phyloP scores from a whole-genome alignment of 2,888 invertebrate species.

The Dusona sp. region DNA sequence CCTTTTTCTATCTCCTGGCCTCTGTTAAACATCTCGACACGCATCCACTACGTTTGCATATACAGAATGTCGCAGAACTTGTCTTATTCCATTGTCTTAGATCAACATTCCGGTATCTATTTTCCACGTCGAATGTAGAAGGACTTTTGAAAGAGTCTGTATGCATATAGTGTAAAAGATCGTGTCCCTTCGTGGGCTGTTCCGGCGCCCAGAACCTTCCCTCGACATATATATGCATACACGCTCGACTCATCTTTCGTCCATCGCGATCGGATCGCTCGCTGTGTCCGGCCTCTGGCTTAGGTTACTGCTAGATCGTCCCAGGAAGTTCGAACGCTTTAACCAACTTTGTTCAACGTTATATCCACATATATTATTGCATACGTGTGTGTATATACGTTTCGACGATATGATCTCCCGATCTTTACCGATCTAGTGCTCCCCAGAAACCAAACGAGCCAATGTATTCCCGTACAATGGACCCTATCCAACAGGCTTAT shows the following conservation, averaged over 20 bases:
- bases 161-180: background rate
- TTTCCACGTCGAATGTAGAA: background rate
- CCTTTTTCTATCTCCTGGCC: slow-evolving; percentile 30
- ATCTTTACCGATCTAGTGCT: slow-evolving; percentile 30
- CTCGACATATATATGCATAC: background rate
- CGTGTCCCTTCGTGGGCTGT: slow-evolving; percentile 27
- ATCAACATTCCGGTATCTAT: too few relatives aligned
- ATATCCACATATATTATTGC: slow-evolving; percentile 21
- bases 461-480: background rate
- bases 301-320: slow-evolving; percentile 65
- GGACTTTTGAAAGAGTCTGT: background rate
- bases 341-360: slow-evolving; percentile 27
- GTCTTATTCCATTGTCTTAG: background rate
- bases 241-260: slow-evolving; percentile 51
- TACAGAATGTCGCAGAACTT: slow-evolving; percentile 1
- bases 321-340: slow-evolving; percentile 58
- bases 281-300: slow-evolving; percentile 48
- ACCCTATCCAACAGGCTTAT: background rate
- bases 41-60: background rate
- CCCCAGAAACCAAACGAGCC: slow-evolving; percentile 2
- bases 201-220: slow-evolving; percentile 42
- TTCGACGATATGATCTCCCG: slow-evolving; percentile 41
- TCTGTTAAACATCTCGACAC: slow-evolving; percentile 2
- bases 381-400: background rate
- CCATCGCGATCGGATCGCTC: slow-evolving; percentile 60